Evolutionary conservation across 2,113 vertebrate genomes (phyloP).

Genomic region (Ammospiza caudacuta): DNA sequence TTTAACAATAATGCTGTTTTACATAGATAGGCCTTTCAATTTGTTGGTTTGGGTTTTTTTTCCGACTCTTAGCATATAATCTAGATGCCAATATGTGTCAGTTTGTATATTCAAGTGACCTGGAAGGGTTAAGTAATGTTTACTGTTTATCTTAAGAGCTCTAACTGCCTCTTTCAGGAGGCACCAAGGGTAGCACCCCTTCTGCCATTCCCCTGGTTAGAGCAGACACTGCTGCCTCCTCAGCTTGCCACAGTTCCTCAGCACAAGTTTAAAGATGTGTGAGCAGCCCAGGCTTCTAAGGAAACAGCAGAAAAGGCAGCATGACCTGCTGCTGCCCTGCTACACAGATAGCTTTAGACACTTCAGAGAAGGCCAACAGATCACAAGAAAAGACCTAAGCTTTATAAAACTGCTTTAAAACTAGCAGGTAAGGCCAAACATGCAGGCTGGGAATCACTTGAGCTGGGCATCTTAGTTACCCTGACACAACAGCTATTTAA

Average conservation of each 20-base stretch:
- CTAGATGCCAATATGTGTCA: neutral
- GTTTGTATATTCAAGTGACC: neutral
- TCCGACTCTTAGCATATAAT: neutral
- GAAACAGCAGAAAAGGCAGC: neutral
- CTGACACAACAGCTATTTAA: neutral
- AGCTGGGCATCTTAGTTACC: neutral
- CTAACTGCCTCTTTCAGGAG: neutral
- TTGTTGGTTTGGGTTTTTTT: neutral
- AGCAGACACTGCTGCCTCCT: neutral
- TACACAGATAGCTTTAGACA: no score
- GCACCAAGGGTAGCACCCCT: fast-evolving
- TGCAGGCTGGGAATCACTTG: neutral
- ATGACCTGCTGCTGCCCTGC: neutral
- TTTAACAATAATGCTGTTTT: neutral
- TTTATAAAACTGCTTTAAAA: neutral
- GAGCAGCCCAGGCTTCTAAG: neutral
- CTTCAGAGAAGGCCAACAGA: neutral
- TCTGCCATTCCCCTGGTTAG: neutral
- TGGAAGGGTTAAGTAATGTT: neutral
- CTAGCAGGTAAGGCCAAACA: neutral
- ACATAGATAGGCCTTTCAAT: neutral
- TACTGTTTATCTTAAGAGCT: neutral
- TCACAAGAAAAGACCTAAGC: neutral
- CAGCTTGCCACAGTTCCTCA: neutral
- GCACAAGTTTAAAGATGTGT: neutral